These are phyloP conservation scores for Hydrochoerus hydrochaeris DNA, from an alignment of 2,113 vertebrate genomes.

Conservation along the genomic window DNA sequence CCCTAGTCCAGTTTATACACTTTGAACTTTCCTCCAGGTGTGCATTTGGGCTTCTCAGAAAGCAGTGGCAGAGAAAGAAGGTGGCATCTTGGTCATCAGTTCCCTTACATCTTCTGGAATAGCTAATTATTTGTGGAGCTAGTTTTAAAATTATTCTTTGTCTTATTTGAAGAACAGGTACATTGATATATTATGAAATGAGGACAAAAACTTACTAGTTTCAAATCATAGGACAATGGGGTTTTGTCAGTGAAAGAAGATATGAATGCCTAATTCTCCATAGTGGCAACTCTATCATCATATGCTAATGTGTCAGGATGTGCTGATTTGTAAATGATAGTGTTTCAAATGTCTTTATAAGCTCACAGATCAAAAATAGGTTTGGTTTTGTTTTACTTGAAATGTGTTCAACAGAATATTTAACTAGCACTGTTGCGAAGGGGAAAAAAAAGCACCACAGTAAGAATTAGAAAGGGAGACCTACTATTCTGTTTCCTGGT, in stretches of 20 bases:
- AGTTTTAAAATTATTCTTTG: not conserved
- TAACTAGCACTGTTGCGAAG: slow-evolving; percentile 12
- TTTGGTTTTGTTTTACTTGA: slow-evolving; percentile 37
- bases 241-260: not conserved
- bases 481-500: not conserved
- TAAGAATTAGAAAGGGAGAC: not conserved
- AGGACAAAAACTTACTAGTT: not conserved
- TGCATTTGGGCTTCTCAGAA: slow-evolving; percentile 50
- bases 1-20: slow-evolving; percentile 1
- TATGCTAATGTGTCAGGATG: not conserved
- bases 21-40: slow-evolving; percentile 53
- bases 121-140: not conserved
- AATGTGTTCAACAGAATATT: slow-evolving; percentile 51
- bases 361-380: not conserved
- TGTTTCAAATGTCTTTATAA: slow-evolving; percentile 59
- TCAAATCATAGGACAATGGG: not conserved
- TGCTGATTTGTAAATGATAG: slow-evolving; percentile 24
- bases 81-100: not conserved
- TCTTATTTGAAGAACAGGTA: not conserved
- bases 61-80: slow-evolving; percentile 31
- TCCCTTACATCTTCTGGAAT: not conserved
- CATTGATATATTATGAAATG: slow-evolving; percentile 29
- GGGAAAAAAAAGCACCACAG: not conserved
- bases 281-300: not conserved
- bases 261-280: not conserved